Conservation (phyloP, 2,888 invertebrate genomes). For the Nemoura dubitans region DNA sequence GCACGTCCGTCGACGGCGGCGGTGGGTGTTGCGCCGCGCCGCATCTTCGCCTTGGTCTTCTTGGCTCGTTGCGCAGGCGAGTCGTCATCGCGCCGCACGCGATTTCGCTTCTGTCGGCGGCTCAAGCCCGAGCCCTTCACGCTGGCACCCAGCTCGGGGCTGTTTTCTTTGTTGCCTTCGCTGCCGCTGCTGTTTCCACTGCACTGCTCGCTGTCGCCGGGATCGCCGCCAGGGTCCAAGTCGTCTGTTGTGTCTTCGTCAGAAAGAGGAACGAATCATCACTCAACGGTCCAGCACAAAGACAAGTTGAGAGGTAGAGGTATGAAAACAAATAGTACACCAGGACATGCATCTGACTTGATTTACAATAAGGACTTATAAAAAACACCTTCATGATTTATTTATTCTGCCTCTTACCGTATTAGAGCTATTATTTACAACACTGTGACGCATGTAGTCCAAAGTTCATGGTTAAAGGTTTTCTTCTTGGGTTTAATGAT, state of each 20-base stretch:
- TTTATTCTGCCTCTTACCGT: conserved; percentile 28
- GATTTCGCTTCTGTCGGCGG: conserved; percentile 65
- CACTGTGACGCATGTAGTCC: conserved; percentile 29
- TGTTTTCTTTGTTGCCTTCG: conserved; percentile 56
- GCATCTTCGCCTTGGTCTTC: conserved; percentile 53
- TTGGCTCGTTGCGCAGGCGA: conserved; percentile 53
- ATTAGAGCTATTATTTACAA: conserved; percentile 24
- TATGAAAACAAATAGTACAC: not conserved
- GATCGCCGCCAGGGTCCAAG: conserved; percentile 58
- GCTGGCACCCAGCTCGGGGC: conserved; percentile 49
- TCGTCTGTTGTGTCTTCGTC: conserved; percentile 57
- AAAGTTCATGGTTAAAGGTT: conserved; percentile 21
- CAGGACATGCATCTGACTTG: not conserved
- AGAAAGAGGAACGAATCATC: conserved; percentile 51
- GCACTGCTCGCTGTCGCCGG: conserved; percentile 52
- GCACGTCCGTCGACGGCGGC: conserved; percentile 18
- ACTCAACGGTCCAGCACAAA: conserved; percentile 37
- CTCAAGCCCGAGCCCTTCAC: conserved; percentile 57
- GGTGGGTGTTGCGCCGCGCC: conserved; percentile 44
- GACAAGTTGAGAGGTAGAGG: not conserved
- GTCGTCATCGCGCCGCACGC: conserved; percentile 54
- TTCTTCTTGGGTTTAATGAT: conserved; percentile 22
- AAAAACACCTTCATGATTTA: not conserved
- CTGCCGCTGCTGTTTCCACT: conserved; percentile 57
- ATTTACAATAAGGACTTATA: not conserved